Conservation (phyloP, 1,140 invertebrate species). For the Pseudoatta argentina region DNA sequence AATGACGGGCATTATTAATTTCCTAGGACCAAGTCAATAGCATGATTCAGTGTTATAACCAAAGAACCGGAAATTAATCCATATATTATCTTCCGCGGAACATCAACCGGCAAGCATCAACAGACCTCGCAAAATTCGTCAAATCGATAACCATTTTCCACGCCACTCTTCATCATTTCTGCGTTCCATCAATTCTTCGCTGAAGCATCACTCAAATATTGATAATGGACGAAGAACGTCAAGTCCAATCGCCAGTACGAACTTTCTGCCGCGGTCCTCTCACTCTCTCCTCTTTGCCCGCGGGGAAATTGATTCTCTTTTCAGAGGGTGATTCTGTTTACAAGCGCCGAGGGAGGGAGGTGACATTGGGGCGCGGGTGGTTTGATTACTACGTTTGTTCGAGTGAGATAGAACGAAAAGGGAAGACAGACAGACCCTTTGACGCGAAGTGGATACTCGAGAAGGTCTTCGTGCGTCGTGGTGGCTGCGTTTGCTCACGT, state of each 20-base stretch:
- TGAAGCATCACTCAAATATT: slow-evolving; percentile 38
- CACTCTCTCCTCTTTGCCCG: slow-evolving; percentile 37
- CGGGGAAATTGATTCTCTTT: slow-evolving; percentile 79
- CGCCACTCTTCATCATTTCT: not conserved
- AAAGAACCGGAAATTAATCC: slow-evolving; percentile 20
- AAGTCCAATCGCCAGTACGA: slow-evolving; percentile 36
- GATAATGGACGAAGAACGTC: slow-evolving; percentile 51
- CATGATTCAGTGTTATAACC: not conserved
- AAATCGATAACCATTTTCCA: slow-evolving; percentile 38
- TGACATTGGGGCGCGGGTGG: slow-evolving; percentile 64
- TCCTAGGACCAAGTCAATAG: slow-evolving; percentile 1
- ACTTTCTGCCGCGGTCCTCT: slow-evolving; percentile 10
- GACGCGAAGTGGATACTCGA: slow-evolving; percentile 80
- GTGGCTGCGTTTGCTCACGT: slow-evolving; percentile 61
- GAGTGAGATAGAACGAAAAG: slow-evolving; percentile 43
- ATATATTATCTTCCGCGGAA: not conserved
- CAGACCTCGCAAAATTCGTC: slow-evolving; percentile 6
- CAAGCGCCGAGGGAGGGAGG: slow-evolving; percentile 42
- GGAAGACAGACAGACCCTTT: slow-evolving; percentile 62
- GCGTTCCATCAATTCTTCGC: not conserved
- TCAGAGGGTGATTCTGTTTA: slow-evolving; percentile 75
- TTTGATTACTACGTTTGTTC: slow-evolving; percentile 75
- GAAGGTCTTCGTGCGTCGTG: slow-evolving; percentile 55
- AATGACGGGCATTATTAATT: slow-evolving; percentile 29
- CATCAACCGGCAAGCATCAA: not conserved